A percentile compares a stretch with the other conserved stretches of the same genome.
Conservation (phyloP, 2,113 vertebrate genomes). For the Struthio camelus region DNA sequence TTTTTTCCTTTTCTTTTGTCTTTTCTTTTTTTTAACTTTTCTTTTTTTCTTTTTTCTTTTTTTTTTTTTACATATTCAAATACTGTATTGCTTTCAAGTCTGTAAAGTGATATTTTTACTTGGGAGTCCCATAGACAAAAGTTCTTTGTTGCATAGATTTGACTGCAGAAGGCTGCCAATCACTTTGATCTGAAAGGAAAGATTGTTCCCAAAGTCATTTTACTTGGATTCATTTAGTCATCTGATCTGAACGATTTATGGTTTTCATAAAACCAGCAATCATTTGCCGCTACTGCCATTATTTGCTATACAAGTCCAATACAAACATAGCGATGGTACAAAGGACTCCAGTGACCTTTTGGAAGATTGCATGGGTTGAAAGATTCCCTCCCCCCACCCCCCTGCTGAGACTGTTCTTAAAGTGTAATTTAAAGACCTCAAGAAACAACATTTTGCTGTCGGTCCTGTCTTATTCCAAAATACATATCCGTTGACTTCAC, state of each 20-base stretch:
- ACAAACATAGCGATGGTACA: neutral
- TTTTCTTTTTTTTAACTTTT: neutral
- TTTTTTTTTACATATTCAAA: neutral
- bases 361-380: neutral
- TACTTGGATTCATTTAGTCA: constrained; percentile 1
- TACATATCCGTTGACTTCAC: neutral
- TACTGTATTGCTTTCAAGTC: neutral
- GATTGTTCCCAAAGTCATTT: neutral
- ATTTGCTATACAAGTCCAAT: neutral
- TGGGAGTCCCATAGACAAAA: neutral
- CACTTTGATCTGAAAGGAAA: neutral
- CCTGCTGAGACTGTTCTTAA: neutral
- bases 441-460: neutral
- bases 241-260: constrained; percentile 3
- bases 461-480: neutral
- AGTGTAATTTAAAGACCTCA: neutral
- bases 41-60: neutral
- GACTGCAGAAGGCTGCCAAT: neutral
- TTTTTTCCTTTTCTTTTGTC: neutral
- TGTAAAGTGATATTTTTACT: neutral
- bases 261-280: constrained; percentile 20
- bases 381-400: too few species aligned
- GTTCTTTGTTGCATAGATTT: neutral
- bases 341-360: neutral
- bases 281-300: neutral